Conservation (phyloP, 2,888 invertebrate genomes). For the Calliphora vomitoria region DNA sequence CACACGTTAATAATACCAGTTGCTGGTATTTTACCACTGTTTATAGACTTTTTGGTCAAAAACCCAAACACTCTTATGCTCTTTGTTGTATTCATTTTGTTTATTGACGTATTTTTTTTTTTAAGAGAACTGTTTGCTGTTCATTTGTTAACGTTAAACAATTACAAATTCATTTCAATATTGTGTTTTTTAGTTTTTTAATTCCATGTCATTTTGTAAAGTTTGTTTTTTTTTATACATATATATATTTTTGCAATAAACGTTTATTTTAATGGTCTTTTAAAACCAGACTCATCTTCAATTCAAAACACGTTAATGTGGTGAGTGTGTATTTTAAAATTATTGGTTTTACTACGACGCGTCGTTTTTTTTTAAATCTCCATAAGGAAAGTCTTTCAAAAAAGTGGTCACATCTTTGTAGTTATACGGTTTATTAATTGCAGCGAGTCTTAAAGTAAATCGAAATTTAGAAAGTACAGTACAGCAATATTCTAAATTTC, state of each 20-base stretch:
- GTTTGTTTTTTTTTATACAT: slow-evolving; percentile 12
- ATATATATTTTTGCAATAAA: slow-evolving; percentile 29
- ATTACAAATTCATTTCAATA: slow-evolving; percentile 43
- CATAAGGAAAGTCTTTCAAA: slow-evolving; percentile 63
- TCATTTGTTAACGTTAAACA: slow-evolving; percentile 32
- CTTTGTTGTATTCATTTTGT: slow-evolving; percentile 31
- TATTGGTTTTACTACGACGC: slow-evolving; percentile 2
- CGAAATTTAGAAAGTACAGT: slow-evolving; percentile 28
- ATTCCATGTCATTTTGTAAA: neutral
- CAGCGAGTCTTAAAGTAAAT: neutral
- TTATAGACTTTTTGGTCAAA: slow-evolving; percentile 79
- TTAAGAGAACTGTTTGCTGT: slow-evolving; percentile 42
- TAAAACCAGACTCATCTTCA: slow-evolving; percentile 61
- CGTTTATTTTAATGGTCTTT: slow-evolving; percentile 13
- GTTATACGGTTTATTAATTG: slow-evolving; percentile 9
- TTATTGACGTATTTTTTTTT: neutral
- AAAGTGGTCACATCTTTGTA: slow-evolving; percentile 52
- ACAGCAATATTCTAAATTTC: neutral
- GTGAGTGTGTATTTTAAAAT: slow-evolving; percentile 42
- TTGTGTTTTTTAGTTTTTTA: neutral
- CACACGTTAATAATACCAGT: slow-evolving; percentile 78
- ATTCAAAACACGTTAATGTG: slow-evolving; percentile 67
- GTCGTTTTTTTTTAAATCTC: slow-evolving; percentile 25
- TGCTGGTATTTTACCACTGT: slow-evolving; percentile 77
- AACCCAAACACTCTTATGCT: slow-evolving; percentile 6